These are phyloP conservation scores for Hemithea aestivaria DNA, from an alignment of 2,888 invertebrate genomes.

Conservation along the genomic window DNA sequence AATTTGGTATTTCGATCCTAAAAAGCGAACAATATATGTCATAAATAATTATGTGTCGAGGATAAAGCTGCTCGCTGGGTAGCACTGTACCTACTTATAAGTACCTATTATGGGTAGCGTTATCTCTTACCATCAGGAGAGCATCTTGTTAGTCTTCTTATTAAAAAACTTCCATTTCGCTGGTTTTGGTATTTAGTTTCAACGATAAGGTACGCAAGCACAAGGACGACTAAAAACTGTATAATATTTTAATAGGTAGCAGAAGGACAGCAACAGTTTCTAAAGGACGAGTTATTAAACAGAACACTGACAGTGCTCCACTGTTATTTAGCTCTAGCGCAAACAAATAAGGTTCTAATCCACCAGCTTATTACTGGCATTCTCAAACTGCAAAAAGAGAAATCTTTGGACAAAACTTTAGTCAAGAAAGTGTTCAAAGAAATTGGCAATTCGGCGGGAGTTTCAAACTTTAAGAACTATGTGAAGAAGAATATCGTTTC, in stretches of 20 bases:
- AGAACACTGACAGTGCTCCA: slow-evolving; percentile 79
- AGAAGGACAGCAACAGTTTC: slow-evolving; percentile 53
- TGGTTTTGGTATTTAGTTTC: too few relatives aligned
- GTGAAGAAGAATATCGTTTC: slow-evolving; percentile 65
- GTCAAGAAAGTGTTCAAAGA: slow-evolving; percentile 65
- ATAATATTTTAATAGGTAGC: slow-evolving; percentile 40
- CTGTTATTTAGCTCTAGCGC: slow-evolving; percentile 72
- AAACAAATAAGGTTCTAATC: slow-evolving; percentile 68
- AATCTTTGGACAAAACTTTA: slow-evolving; percentile 60
- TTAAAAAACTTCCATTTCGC: too few relatives aligned
- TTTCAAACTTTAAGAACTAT: slow-evolving; percentile 46
- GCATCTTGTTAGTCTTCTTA: too few relatives aligned
- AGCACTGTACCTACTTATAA: too few relatives aligned
- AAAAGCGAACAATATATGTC: too few relatives aligned
- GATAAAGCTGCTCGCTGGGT: too few relatives aligned
- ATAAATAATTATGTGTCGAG: too few relatives aligned
- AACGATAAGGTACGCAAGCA: too few relatives aligned
- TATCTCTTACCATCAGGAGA: too few relatives aligned
- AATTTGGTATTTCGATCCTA: too few relatives aligned
- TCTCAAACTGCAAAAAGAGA: slow-evolving; percentile 72
- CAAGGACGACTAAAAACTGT: too few relatives aligned
- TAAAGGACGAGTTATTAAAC: slow-evolving; percentile 79
- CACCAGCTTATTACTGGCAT: slow-evolving; percentile 75
- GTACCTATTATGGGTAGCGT: too few relatives aligned
- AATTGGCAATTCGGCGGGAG: slow-evolving; percentile 44